Base-by-base conservation (phyloP, 2,888 invertebrate species). In the Polyploca ridens region DNA sequence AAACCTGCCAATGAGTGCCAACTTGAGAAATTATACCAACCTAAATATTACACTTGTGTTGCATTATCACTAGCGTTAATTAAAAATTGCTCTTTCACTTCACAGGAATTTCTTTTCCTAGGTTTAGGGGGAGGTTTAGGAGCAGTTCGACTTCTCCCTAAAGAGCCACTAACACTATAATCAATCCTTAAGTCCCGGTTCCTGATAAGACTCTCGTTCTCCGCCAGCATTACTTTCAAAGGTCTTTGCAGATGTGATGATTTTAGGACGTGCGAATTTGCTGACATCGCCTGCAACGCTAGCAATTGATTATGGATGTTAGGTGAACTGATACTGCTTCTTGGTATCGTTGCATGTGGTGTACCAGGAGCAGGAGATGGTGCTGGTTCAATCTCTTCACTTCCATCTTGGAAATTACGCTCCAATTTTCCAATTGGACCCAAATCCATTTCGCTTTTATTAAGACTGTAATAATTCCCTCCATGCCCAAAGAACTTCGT, bases 31-130 rank as follows among this genome's bases (percentile, higher is more conserved):
- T 54, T 58, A 59, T 41, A 38, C 38, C 58, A 64, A 38, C 63
- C 58, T 62, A 66, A 64, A 38, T 38, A 38, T 95, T 95, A 97
- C 91, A 98, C 98, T 94, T 98, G 97, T 71, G 98, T 98, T 63
- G 97, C 98, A 77, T 97, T 97, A 80, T 98, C 98, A 68, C 96
- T 96, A 83, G 97, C 96, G 87, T 97, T 97, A 85, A 97, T 96
- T 82, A 97, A 96, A 78, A 97, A 94, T 65, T 97, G 97, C 78
- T 97, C 97, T 79, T 95, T 96, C 76, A 93, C 83, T 72, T 94
- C 95, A 67, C 96, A 95, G 33, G 96, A 94, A 66, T 95, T 94
- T 69, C 96, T 95, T 91, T 97, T 97, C 85, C 96, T 96, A 11
- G 96, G 96, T 76, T 97, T 97, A 16, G 96, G 96, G n/a, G 97